A percentile compares a stretch with the other conserved stretches of the same genome.
phyloP scores from a whole-genome alignment of 2,113 vertebrate species.

The Acrocephalus arundinaceus region DNA sequence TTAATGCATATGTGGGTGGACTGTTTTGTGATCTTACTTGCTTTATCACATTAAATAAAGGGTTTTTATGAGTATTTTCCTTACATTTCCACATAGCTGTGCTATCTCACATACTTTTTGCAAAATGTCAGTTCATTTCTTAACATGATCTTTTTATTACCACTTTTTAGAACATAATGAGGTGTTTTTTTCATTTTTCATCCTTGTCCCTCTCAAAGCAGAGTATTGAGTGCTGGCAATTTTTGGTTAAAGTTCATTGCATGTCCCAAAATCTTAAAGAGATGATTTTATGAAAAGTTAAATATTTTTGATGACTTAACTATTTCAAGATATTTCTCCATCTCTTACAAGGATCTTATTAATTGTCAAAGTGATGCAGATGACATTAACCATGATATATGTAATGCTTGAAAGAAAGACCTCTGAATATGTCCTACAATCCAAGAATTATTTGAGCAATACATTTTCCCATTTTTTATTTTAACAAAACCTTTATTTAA shows the following conservation, averaged over 20 bases:
- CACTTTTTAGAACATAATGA: not conserved
- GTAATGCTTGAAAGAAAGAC: not conserved
- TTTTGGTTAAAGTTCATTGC: not conserved
- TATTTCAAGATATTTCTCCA: not conserved
- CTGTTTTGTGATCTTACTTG: not conserved
- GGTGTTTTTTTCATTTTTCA: not conserved
- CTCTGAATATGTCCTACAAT: not conserved
- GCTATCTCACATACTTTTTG: not conserved
- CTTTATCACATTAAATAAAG: not conserved
- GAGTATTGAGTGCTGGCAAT: not conserved
- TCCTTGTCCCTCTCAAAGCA: not conserved
- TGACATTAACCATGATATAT: not conserved
- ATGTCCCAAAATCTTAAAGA: not conserved
- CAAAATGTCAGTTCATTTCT: not conserved
- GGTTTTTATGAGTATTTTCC: not conserved
- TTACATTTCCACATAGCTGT: not conserved
- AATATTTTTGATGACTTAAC: not conserved
- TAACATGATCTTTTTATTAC: not conserved
- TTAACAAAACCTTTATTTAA: not conserved
- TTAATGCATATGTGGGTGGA: not conserved
- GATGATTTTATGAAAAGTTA: not conserved
- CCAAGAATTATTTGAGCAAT: not conserved
- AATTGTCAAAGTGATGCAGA: not conserved
- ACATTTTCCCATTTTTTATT: not conserved
- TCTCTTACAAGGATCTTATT: not conserved